A percentile compares a stretch with the other conserved stretches of the same genome.
phyloP scores from a whole-genome alignment of 2,797 vertebrate species.

The Chaetophractus vellerosus region DNA sequence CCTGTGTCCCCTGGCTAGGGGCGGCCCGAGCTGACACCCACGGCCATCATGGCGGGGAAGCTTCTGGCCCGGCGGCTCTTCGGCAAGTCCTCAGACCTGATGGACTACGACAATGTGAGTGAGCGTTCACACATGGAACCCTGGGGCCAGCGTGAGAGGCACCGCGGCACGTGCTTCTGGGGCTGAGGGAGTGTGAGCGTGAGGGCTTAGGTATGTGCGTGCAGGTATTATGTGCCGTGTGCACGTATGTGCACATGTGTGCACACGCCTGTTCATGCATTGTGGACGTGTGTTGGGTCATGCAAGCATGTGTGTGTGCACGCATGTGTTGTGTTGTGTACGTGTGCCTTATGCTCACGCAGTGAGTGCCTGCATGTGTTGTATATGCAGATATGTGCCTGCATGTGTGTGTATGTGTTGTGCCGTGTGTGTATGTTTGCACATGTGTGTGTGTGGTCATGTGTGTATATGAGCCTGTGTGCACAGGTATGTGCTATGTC shows the following conservation, averaged over 20 bases:
- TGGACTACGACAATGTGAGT: conserved; percentile 97
- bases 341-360: too few species aligned
- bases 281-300: neutral
- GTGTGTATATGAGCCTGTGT: neutral
- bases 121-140: neutral
- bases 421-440: fast-evolving
- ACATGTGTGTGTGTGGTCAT: neutral
- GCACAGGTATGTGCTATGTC: too few species aligned
- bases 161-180: neutral
- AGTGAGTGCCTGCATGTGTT: neutral
- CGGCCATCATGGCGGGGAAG: conserved; percentile 95
- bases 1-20: conserved; percentile 90
- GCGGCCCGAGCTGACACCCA: conserved; percentile 97
- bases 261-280: fast-evolving
- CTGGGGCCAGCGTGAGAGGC: neutral
- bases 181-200: neutral
- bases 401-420: too few species aligned
- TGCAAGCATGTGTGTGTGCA: neutral
- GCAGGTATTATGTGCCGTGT: neutral
- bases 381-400: neutral
- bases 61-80: conserved; percentile 94
- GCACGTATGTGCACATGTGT: neutral
- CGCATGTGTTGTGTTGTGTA: too few species aligned
- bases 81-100: conserved; percentile 91
- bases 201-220: too few species aligned